Evolutionary conservation across 2,797 vertebrate species (phyloP), one percentile per base, ranked within the genome.

Genomic region (Gephyroberyx darwinii): DNA sequence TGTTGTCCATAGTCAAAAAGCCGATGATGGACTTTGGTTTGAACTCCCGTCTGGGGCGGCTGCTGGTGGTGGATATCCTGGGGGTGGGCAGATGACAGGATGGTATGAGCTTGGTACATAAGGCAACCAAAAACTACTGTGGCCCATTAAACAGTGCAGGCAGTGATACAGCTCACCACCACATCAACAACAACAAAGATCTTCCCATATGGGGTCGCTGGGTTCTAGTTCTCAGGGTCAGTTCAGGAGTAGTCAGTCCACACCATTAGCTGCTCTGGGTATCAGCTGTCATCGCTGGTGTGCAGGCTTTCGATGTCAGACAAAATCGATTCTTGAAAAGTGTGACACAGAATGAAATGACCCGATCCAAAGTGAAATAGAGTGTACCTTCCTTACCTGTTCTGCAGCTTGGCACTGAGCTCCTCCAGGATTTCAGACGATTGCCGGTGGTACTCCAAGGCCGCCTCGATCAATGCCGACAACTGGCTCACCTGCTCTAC

Each of bases 401-500:
- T 92, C 82, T 96, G 95, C 64, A 98, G 91, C 82, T 91, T 95
- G 65, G 65, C 84, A 35, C 95, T 95, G 47, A 98, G 95, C 22
- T 96, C 94, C 84, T 96, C 92, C 88, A 98, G 89, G 82, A 98
- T 97, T 41, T 95, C 93, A 12, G 91, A 71, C 0, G 96, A 95
- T 88, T 95, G 96, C 26, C 83, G 93, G 80, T 98, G 97, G 84
- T 96, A 98, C 78, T 95, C 95, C 53, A 96, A 62, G 0, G 95
- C 94, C 0, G 96, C 96, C 86, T 96, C 95, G 14, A 96, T 89
- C 65, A 98, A 93, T 26, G 95, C 94, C 0, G 95, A 90, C 84
- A 98, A 78, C 91, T 98, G 97, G 85, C 94, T 95, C 71, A 97
- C 96, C 90, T 98, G 97, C 69, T 98, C 97, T 85, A 97, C 92